Percentiles rank a stretch among this genome's conserved stretches.
phyloP scores from a whole-genome alignment of 2,888 invertebrate genomes.

The Phyto melanocephala region DNA sequence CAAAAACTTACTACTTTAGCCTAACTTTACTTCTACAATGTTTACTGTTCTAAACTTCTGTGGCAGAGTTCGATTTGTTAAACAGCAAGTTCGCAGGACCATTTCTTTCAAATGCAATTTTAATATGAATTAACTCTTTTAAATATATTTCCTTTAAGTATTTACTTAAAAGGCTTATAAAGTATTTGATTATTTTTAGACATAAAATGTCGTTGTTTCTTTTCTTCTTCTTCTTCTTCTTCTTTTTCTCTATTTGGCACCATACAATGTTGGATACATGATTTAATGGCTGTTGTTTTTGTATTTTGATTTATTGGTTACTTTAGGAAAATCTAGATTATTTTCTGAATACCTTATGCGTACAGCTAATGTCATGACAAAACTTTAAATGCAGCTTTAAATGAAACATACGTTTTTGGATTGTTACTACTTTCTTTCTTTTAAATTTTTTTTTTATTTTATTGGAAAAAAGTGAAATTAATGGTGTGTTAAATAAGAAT shows the following conservation, averaged over 20 bases:
- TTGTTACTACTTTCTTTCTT: background rate
- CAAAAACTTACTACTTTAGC: no score
- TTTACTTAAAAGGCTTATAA: background rate
- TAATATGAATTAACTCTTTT: conserved; percentile 21
- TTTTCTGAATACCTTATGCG: conserved; percentile 48
- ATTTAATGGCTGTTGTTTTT: conserved; percentile 1
- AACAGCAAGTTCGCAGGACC: background rate
- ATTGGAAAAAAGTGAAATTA: conserved; percentile 33
- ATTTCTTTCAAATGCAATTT: background rate
- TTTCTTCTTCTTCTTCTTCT: background rate
- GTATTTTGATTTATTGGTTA: conserved; percentile 37
- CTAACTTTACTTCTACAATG: no score
- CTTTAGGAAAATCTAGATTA: conserved; percentile 55
- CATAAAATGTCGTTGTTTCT: conserved; percentile 3
- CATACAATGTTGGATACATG: conserved; percentile 12
- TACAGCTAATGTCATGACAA: background rate
- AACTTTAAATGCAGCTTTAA: background rate
- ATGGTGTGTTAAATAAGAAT: conserved; percentile 11
- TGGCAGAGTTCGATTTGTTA: background rate
- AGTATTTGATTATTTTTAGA: conserved; percentile 36
- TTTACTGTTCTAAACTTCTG: no score
- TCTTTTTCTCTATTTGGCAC: conserved; percentile 21
- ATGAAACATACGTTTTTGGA: no score
- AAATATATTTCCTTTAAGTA: background rate
- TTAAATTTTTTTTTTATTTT: background rate